Conservation (phyloP, 2,888 invertebrate species). For the Odontocerum albicorne region DNA sequence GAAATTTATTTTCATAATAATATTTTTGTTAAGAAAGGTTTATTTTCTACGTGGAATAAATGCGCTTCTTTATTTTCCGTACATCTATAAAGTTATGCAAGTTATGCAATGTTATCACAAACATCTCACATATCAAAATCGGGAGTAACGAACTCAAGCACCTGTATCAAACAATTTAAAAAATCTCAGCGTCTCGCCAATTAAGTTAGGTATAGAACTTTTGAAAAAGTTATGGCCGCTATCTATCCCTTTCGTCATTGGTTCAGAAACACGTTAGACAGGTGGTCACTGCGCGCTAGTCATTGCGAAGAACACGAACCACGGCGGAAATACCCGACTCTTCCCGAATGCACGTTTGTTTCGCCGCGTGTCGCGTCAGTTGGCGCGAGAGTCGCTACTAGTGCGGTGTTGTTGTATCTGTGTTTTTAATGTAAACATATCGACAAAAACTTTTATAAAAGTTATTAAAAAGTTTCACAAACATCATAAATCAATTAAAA, state of each 20-base stretch:
- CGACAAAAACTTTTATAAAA: slow-evolving; percentile 19
- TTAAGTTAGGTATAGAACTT: no score
- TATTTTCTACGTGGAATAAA: no score
- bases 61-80: no score
- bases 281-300: slow-evolving; percentile 18
- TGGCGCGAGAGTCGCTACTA: slow-evolving; percentile 22
- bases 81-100: no score
- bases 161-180: slow-evolving; percentile 8
- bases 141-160: not conserved
- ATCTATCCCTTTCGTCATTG: slow-evolving; percentile 14
- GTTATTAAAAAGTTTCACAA: slow-evolving; percentile 8
- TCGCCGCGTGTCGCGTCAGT: slow-evolving; percentile 19
- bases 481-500: slow-evolving; percentile 10
- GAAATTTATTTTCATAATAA: no score
- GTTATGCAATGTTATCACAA: no score
- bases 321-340: slow-evolving; percentile 5
- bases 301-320: slow-evolving; percentile 13
- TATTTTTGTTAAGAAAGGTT: no score
- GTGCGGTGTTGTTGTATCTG: not conserved
- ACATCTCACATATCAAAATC: no score
- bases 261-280: slow-evolving; percentile 20
- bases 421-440: not conserved
- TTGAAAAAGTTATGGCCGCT: slow-evolving; percentile 15
- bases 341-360: slow-evolving; percentile 3
- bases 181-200: slow-evolving; percentile 12